These are phyloP conservation scores for Tyria jacobaeae DNA, from an alignment of 2,888 invertebrate species.

Conservation along the genomic window DNA sequence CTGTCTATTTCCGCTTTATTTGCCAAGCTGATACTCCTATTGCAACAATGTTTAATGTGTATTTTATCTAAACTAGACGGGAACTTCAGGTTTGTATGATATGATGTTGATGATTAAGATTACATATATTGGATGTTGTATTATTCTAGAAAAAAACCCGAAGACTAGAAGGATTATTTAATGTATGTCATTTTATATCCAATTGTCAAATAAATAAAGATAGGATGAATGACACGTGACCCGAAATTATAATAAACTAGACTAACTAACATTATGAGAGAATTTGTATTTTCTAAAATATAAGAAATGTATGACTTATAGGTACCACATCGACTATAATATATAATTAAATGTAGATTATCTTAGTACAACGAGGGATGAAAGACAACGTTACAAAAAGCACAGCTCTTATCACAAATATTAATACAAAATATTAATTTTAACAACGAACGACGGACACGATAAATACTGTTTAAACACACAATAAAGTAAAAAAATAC, in stretches of 20 bases:
- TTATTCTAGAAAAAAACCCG: no score
- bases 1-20: no score
- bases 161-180: no score
- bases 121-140: no score
- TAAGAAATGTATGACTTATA: not conserved
- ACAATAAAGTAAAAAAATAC: constrained; percentile 43
- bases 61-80: no score
- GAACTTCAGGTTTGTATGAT: no score
- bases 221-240: not conserved
- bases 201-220: no score
- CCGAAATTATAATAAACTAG: not conserved
- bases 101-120: no score
- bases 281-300: not conserved
- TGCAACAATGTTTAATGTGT: no score
- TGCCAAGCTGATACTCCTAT: no score
- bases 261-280: not conserved
- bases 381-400: constrained; percentile 76
- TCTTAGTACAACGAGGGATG: constrained; percentile 71
- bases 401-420: constrained; percentile 72
- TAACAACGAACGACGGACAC: constrained; percentile 48
- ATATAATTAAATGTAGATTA: not conserved
- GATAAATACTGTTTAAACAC: constrained; percentile 48
- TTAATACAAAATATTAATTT: constrained; percentile 46
- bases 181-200: no score
- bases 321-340: not conserved